Conservation (phyloP, 2,888 invertebrate genomes). For the Dryadula phaetusa region DNA sequence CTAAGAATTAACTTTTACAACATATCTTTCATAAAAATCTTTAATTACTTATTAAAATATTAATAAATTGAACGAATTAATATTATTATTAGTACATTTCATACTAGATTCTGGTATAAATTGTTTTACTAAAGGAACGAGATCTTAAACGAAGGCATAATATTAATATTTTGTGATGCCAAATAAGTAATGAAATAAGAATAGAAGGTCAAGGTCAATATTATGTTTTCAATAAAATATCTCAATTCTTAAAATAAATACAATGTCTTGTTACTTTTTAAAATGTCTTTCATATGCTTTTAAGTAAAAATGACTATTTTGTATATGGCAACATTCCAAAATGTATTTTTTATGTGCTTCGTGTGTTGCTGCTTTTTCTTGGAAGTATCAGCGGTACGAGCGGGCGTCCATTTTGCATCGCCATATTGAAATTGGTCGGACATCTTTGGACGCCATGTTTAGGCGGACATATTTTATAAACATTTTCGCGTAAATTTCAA, state of each 20-base stretch:
- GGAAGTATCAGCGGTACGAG: slow-evolving; percentile 51
- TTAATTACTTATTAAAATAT: background rate
- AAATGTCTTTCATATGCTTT: background rate
- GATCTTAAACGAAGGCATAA: background rate
- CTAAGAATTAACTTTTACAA: background rate
- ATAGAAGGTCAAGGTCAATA: background rate
- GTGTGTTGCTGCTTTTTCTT: slow-evolving; percentile 58
- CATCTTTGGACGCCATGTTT: slow-evolving; percentile 90
- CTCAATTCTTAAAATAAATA: background rate
- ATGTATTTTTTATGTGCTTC: slow-evolving; percentile 39
- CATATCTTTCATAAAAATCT: too few relatives aligned
- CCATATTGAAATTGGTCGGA: slow-evolving; percentile 86
- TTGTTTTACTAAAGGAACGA: background rate
- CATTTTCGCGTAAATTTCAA: slow-evolving; percentile 86
- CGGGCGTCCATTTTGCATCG: slow-evolving; percentile 84
- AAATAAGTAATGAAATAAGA: background rate
- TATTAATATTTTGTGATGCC: background rate
- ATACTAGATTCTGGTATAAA: background rate
- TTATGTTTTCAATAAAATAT: background rate
- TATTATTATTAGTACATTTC: background rate
- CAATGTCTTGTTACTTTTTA: background rate
- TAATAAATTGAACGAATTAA: background rate
- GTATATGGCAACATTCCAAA: slow-evolving; percentile 54
- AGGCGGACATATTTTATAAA: slow-evolving; percentile 91
- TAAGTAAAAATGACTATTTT: slow-evolving; percentile 42